Evolutionary conservation across 2,113 vertebrate genomes (phyloP).

Genomic region (Pygoscelis adeliae): DNA sequence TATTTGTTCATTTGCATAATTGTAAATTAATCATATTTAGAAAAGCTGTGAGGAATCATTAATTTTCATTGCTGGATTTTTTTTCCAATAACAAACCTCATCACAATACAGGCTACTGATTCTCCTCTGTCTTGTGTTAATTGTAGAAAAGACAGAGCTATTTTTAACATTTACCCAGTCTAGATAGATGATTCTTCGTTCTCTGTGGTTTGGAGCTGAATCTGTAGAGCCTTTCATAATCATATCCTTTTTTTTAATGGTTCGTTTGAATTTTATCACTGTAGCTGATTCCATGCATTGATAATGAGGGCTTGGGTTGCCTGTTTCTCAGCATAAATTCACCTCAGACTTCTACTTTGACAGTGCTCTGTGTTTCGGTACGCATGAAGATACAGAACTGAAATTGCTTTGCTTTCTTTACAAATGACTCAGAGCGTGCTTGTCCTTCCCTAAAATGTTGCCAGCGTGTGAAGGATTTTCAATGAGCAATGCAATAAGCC

Average conservation of each 20-base stretch:
- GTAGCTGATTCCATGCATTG: constrained; percentile 81
- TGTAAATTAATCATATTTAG: constrained; percentile 49
- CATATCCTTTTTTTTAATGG: constrained; percentile 60
- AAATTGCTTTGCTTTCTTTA: constrained; percentile 85
- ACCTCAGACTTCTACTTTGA: constrained; percentile 79
- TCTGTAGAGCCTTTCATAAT: constrained; percentile 77
- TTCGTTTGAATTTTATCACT: constrained; percentile 79
- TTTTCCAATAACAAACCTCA: constrained; percentile 42
- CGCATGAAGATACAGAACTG: constrained; percentile 76
- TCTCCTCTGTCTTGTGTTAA: constrained; percentile 67
- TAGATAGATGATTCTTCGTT: constrained; percentile 76
- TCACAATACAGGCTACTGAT: constrained; percentile 70
- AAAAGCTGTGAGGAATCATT: constrained; percentile 51
- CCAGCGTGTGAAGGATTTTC: constrained; percentile 85
- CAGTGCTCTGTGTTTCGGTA: constrained; percentile 72
- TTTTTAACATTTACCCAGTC: constrained; percentile 80
- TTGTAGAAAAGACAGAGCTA: constrained; percentile 78
- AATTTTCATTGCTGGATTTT: constrained; percentile 48
- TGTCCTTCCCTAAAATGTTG: constrained; percentile 84
- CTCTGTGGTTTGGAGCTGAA: constrained; percentile 72
- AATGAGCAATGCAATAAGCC: constrained; percentile 81
- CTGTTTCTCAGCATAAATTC: constrained; percentile 80
- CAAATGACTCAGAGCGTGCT: constrained; percentile 83
- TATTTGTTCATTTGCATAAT: constrained; percentile 27
- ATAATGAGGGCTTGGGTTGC: constrained; percentile 81